Evolutionary conservation across 1,140 invertebrate species (phyloP), one percentile per base, ranked within the genome.

Genomic region (Lepidurus packardi): DNA sequence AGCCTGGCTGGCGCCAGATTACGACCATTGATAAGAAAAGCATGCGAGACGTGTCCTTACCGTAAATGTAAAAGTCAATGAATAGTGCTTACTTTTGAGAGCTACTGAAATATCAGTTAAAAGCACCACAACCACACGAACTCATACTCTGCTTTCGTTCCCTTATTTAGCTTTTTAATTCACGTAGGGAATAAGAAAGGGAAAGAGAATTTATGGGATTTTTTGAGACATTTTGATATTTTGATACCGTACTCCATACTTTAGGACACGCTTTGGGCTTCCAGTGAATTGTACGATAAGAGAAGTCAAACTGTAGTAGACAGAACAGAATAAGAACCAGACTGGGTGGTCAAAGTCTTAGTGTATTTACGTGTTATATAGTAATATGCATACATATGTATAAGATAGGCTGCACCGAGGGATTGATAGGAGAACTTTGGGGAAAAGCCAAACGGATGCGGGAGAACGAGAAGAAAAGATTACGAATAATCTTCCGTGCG

Each of bases 1-100:
- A 21, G 34, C 34, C 34, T 41, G 74, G 24, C 74, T 75, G 74
- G 74, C 74, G 21, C 74, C 74, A 75, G 43, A 75, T 75, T 43
- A 43, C 34, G 43, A 75, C 74, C 34, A 75, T 43, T 42, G 34
- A 75, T 42, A 75, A 75, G 74, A 13, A 73, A 73, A n/a, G 13
- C 74, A 75, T 41, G 74, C 43, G 34, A 75, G 43, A n/a, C 34
- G 3, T n/a, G 16, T 16, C 16, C 65, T 1, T n/a, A 73, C 16
- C 10, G 43, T 75, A 75, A 75, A 25, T 25, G 13, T 24, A 24
- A 24, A 75, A n/a, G 34, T 75, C 34, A 43, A 41, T 42, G 34
- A 41, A 75, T 75, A 75, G n/a, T 24, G 13, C 74, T 25, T 5
- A 7, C 21, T 65, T 65, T n/a, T 0, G 21, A 34, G 34, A 65